Evolutionary conservation across 2,113 vertebrate genomes (phyloP), one percentile per base, ranked within the genome.

Genomic region (Origma solitaria): DNA sequence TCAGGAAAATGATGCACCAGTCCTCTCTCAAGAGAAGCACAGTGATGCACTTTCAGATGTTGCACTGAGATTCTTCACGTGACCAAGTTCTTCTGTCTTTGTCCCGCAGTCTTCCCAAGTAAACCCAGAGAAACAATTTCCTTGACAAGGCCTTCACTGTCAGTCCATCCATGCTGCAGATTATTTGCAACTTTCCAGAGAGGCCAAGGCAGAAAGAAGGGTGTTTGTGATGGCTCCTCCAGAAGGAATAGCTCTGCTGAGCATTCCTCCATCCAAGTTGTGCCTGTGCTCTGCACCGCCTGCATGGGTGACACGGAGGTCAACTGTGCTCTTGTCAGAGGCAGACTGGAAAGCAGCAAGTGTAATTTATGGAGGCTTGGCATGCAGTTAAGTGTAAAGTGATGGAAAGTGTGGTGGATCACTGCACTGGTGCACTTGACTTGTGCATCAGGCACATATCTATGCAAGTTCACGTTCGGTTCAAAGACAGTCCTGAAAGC

Each of bases 351-450:
- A 92, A 95, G 88, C 47, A 73, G 93, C 57, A 91, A 95, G 82
- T 62, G 80, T 96, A 97, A 98, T 97, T 98, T 96, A 97, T 96
- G 76, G 90, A 86, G 93, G 88, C 38, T 96, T 86, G 77, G 80
- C 73, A 82, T 86, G 88, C 93, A 76, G 94, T 94, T 96, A 96
- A 96, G 93, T 94, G 89, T 93, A 86, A 97, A 97, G 91, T 97
- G 97, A 97, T 96, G 95, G 94, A 97, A 95, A 88, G 93, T 68
- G 91, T 94, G 94, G 91, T 94, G 95, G 89, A 96, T 97, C 88
- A 89, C 88, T 78, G 96, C 95, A 95, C 94, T 85, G 88, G 92
- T 97, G 90, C 78, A 94, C 95, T 96, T 95, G 94, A 92, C 94
- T 96, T 92, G 92, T 94, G 91, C 93, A 94, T 93, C 88, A 88